phyloP scores from a whole-genome alignment of 2,888 invertebrate species.

The Mantis religiosa region DNA sequence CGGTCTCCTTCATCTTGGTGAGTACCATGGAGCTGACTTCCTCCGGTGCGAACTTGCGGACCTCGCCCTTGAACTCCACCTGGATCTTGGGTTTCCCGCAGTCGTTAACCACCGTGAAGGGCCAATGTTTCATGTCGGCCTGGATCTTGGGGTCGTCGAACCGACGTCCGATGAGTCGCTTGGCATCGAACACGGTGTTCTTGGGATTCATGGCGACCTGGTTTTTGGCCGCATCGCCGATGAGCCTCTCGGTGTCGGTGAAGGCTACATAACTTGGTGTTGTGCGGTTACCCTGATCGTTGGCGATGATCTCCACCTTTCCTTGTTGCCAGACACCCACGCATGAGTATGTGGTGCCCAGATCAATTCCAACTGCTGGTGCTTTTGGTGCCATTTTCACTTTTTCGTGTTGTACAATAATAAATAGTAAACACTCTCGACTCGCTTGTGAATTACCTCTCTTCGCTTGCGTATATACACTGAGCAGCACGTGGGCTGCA shows the following conservation, averaged over 20 bases:
- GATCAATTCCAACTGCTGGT: constrained; percentile 89
- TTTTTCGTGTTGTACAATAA: neutral
- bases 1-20: constrained; percentile 89
- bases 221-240: constrained; percentile 57
- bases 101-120: constrained; percentile 80
- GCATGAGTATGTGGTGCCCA: constrained; percentile 85
- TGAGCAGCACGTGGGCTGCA: no score
- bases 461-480: neutral
- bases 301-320: constrained; percentile 80
- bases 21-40: constrained; percentile 91
- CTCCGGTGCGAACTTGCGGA: constrained; percentile 84
- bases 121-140: constrained; percentile 91
- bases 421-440: neutral
- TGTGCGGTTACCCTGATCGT: constrained; percentile 86
- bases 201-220: constrained; percentile 52
- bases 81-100: constrained; percentile 76
- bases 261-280: constrained; percentile 83
- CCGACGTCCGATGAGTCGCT: constrained; percentile 88
- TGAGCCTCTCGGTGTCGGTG: constrained; percentile 66
- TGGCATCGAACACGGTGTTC: constrained; percentile 47
- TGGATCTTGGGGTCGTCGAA: constrained; percentile 85
- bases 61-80: constrained; percentile 83
- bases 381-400: neutral
- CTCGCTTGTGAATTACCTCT: neutral
- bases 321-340: constrained; percentile 82